phyloP scores from a whole-genome alignment of 2,113 vertebrate genomes.

The Bubo scandiacus region DNA sequence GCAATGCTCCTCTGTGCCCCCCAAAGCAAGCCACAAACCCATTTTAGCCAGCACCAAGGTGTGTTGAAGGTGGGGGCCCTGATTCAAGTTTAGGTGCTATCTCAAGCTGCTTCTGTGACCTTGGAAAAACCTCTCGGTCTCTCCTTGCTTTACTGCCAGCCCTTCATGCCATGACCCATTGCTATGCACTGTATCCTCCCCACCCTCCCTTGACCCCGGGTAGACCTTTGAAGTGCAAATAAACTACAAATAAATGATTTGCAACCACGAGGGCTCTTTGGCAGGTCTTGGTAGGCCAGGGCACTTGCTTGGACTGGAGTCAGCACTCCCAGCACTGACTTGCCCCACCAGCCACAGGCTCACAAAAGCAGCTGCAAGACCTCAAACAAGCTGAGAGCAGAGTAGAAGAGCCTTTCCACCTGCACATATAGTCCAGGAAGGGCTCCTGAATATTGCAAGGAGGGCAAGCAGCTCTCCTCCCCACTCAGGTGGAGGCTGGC shows the following conservation, averaged over 20 bases:
- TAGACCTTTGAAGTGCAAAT: background rate
- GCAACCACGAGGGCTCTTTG: fast-evolving
- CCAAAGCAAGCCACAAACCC: background rate
- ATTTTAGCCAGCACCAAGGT: background rate
- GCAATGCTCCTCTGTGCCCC: background rate
- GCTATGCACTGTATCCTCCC: fast-evolving
- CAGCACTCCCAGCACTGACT: background rate
- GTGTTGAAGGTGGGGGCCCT: background rate
- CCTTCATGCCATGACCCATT: fast-evolving
- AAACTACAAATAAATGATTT: background rate
- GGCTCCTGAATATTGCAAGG: background rate
- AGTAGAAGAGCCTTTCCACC: background rate
- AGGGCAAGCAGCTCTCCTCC: background rate
- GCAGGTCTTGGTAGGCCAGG: background rate
- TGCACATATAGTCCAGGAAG: fast-evolving
- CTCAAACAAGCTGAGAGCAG: fast-evolving
- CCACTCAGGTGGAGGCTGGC: fast-evolving
- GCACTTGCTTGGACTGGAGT: background rate
- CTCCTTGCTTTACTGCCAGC: background rate
- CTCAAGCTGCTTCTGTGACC: background rate
- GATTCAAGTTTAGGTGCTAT: fast-evolving
- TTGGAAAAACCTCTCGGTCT: background rate
- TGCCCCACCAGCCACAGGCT: background rate
- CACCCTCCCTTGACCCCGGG: background rate
- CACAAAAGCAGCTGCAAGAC: background rate